Conservation (phyloP, 2,113 vertebrate genomes). For the Myotis davidii region DNA sequence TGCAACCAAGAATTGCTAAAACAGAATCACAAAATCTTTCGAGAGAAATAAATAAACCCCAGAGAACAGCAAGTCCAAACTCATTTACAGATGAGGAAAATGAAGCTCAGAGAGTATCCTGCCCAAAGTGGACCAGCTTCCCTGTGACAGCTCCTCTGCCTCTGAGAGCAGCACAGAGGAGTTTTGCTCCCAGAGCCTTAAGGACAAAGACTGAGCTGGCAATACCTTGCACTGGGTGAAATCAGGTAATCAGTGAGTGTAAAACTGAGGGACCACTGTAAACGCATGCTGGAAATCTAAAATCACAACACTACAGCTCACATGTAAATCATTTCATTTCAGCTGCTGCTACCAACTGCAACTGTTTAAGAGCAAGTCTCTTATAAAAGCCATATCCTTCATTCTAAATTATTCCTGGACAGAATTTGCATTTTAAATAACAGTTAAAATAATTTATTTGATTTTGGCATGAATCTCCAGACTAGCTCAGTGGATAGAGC, state of each 20-base stretch:
- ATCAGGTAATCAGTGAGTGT: not conserved
- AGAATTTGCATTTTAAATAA: constrained; percentile 11
- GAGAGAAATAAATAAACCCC: constrained; percentile 39
- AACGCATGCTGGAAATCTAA: not conserved
- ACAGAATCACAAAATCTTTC: constrained; percentile 12
- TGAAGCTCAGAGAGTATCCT: not conserved
- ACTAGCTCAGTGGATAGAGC: no score
- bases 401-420: not conserved
- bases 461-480: not conserved
- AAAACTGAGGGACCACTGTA: not conserved
- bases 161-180: not conserved
- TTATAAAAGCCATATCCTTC: not conserved
- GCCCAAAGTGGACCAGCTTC: not conserved
- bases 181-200: not conserved
- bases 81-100: constrained; percentile 9
- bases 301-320: not conserved
- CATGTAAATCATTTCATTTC: not conserved
- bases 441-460: constrained; percentile 11
- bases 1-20: constrained; percentile 45
- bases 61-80: constrained; percentile 35
- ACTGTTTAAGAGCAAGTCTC: constrained; percentile 1
- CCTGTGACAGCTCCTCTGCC: not conserved
- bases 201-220: not conserved
- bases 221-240: not conserved
- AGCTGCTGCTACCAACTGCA: not conserved